Percentiles rank a stretch among this genome's conserved stretches.
Conservation (phyloP, 2,113 vertebrate species). For the Neopipo cinnamomea region DNA sequence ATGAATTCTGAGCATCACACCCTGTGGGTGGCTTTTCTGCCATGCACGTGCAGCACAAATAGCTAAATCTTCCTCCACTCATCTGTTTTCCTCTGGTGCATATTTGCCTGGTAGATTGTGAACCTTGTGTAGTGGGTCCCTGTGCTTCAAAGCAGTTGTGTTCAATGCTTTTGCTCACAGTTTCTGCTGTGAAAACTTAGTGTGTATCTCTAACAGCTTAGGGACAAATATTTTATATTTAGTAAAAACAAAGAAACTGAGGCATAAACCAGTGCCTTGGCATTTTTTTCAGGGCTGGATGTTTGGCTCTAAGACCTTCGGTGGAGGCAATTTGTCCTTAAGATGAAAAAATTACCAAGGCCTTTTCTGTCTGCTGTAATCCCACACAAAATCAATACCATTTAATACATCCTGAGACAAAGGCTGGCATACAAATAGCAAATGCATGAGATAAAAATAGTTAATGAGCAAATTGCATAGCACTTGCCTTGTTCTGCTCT, state of each 20-base stretch:
- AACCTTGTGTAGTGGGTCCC: background rate
- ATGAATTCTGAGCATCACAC: background rate
- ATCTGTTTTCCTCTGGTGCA: background rate
- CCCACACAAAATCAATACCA: background rate
- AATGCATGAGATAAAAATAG: background rate
- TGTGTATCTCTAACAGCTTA: background rate
- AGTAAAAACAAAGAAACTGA: background rate
- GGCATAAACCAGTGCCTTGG: background rate
- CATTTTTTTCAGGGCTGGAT: background rate
- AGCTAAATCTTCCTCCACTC: background rate
- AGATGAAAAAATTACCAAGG: background rate
- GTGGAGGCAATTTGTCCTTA: background rate
- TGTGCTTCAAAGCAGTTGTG: background rate
- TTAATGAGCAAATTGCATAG: background rate
- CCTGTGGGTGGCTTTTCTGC: background rate
- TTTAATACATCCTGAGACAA: background rate
- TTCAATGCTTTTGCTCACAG: background rate
- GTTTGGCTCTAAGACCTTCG: background rate
- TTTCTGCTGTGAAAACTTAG: background rate
- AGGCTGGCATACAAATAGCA: background rate
- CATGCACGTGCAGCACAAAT: background rate
- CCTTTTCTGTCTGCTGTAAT: background rate
- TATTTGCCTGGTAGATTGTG: fast-evolving
- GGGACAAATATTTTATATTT: background rate
- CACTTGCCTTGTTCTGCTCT: background rate